phyloP scores from a whole-genome alignment of 2,888 invertebrate species.

The Pomacea canaliculata region DNA sequence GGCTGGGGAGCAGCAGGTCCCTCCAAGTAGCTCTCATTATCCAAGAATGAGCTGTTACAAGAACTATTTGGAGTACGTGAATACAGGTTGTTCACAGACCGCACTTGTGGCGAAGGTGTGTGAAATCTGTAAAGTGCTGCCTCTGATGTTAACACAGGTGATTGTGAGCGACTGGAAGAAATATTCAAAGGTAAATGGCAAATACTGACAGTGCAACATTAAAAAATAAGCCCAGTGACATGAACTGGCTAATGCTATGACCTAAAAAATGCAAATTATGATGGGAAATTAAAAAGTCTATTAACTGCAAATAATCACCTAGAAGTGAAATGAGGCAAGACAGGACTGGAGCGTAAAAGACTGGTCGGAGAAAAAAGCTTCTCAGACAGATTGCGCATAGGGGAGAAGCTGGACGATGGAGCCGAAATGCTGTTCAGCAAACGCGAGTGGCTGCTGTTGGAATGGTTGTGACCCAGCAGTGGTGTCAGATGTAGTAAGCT shows the following conservation, averaged over 20 bases:
- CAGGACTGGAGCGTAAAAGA: slow-evolving; percentile 23
- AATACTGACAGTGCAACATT: not conserved
- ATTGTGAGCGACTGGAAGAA: slow-evolving; percentile 72
- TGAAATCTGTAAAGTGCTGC: slow-evolving; percentile 58
- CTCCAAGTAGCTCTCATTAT: slow-evolving; percentile 53
- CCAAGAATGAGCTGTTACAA: slow-evolving; percentile 55
- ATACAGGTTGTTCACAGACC: slow-evolving; percentile 50
- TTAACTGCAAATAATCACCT: not conserved
- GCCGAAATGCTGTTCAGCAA: slow-evolving; percentile 56
- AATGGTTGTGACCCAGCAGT: slow-evolving; percentile 48
- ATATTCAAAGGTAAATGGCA: not conserved
- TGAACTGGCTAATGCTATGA: not conserved
- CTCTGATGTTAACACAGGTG: slow-evolving; percentile 66
- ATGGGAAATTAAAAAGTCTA: no score
- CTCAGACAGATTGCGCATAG: slow-evolving; percentile 59
- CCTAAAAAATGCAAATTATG: no score
- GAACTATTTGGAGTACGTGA: slow-evolving; percentile 50
- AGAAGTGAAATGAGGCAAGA: not conserved
- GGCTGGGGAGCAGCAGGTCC: slow-evolving; percentile 79
- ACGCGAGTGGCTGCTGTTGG: slow-evolving; percentile 45
- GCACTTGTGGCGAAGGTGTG: slow-evolving; percentile 51
- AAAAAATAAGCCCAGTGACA: not conserved
- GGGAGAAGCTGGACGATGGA: slow-evolving; percentile 55
- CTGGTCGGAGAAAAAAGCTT: slow-evolving; percentile 61
- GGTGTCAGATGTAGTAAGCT: slow-evolving; percentile 49